phyloP scores from a whole-genome alignment of 2,113 vertebrate genomes.

The Himantopus leucocephalus region DNA sequence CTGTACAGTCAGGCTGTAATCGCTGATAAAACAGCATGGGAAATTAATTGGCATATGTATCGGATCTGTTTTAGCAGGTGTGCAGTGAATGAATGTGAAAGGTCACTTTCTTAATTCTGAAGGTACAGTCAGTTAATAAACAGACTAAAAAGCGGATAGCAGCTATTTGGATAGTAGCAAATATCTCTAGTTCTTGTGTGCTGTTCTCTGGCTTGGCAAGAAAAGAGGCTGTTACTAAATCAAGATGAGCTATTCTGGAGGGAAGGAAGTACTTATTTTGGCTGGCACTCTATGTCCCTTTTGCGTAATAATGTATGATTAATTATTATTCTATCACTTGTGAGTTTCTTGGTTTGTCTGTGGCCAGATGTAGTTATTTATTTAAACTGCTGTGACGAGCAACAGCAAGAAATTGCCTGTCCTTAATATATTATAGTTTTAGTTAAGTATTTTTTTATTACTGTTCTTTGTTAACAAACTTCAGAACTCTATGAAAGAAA shows the following conservation, averaged over 20 bases:
- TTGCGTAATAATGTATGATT: background rate
- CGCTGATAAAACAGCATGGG: background rate
- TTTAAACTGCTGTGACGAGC: background rate
- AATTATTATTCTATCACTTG: background rate
- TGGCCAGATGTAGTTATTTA: background rate
- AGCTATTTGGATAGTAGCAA: background rate
- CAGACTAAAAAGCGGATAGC: background rate
- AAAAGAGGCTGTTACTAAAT: background rate
- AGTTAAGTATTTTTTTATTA: background rate
- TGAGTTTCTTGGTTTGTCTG: background rate
- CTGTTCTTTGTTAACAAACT: background rate
- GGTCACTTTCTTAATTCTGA: background rate
- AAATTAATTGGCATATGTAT: background rate
- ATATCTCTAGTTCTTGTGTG: background rate
- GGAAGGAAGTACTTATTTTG: slow-evolving; percentile 16
- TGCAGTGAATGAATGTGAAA: background rate
- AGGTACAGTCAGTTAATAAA: background rate
- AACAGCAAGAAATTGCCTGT: background rate
- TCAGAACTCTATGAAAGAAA: background rate
- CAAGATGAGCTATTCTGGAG: background rate
- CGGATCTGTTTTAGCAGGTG: background rate
- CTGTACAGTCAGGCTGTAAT: background rate
- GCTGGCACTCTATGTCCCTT: background rate
- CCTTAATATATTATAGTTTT: background rate
- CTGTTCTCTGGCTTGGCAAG: background rate